Evolutionary conservation across 2,888 invertebrate species (phyloP), one percentile per base, ranked within the genome.

Genomic region (Sesamia inferens): DNA sequence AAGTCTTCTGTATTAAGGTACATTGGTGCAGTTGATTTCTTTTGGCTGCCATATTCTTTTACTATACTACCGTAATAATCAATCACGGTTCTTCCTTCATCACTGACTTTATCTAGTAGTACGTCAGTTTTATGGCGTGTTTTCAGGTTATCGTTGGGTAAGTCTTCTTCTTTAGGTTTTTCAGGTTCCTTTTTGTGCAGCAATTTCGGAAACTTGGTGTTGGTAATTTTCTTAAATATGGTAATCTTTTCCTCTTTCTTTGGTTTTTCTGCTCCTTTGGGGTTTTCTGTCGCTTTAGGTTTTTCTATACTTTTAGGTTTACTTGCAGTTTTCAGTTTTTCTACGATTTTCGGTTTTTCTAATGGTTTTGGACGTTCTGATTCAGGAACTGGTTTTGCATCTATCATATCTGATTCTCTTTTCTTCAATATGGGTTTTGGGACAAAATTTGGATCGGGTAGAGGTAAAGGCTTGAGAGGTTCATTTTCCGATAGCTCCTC

Each of bases 61-160:
- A 98, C 98, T 81, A 98, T 97, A 90, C 97, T 98, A 24, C 98
- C 98, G 87, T 98, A 98, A 90, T 98, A 98, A 93, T 98, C 98
- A 22, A 98, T 97, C 0, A 98, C 97, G 0, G 97, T 97, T 90
- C 96, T 97, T 0, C 97, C 97, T 91, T 97, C 98, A 83, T 98
- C 98, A 66, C 95, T 95, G 47, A 96, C 91, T 89, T 95, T 95
- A 85, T 96, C 92, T 55, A 90, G 88, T 66, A 84, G 68, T 81
- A 88, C 88, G 72, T 93, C 93, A 31, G 75, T 71, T 82, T 92
- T 92, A 48, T 88, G 90, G 39, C 78, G 69, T 44, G 73, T 63
- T 78, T 88, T 91, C 10, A 75, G 81, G 70, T 80, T 88, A 74
- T 88, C 85, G 57, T 77, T 83, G 42, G 76, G 75, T 65, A 83